phyloP scores from a whole-genome alignment of 2,888 invertebrate species.

The Auanema freiburgensis region DNA sequence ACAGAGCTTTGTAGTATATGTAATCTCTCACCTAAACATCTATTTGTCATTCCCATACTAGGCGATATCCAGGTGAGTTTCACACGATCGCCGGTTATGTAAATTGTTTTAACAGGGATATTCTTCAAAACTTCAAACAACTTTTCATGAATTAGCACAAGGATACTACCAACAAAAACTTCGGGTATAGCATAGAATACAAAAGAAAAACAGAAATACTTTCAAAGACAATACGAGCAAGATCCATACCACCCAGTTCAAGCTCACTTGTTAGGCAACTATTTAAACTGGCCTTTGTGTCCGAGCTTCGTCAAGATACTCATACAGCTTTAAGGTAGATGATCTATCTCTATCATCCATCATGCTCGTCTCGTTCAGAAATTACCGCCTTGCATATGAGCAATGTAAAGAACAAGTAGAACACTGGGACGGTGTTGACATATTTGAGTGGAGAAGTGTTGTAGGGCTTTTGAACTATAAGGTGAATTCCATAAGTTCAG shows the following conservation, averaged over 20 bases:
- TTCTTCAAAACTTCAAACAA: conserved; percentile 80
- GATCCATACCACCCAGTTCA: conserved; percentile 58
- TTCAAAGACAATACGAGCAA: conserved; percentile 71
- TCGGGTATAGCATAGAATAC: conserved; percentile 65
- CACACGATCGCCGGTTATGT: background rate
- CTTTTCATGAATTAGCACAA: conserved; percentile 88
- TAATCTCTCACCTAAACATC: conserved; percentile 84
- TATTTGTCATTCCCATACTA: conserved; percentile 80
- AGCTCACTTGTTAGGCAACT: conserved; percentile 91
- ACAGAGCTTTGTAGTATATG: conserved; percentile 86
- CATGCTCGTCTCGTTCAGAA: conserved; percentile 64
- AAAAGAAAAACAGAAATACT: conserved; percentile 67
- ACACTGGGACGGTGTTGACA: conserved; percentile 77
- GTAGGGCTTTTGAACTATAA: conserved; percentile 94
- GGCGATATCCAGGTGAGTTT: conserved; percentile 16
- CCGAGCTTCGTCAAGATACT: conserved; percentile 87
- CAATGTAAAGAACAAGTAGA: conserved; percentile 76
- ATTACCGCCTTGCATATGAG: conserved; percentile 81
- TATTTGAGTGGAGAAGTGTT: conserved; percentile 86
- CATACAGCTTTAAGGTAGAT: conserved; percentile 76
- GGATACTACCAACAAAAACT: conserved; percentile 88
- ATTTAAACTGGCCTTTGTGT: conserved; percentile 92
- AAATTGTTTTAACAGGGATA: conserved; percentile 23
- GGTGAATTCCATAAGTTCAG: conserved; percentile 58
- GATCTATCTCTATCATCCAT: conserved; percentile 11